These are phyloP conservation scores for Oreotrochilus melanogaster DNA, from an alignment of 2,113 vertebrate species.

Conservation along the genomic window DNA sequence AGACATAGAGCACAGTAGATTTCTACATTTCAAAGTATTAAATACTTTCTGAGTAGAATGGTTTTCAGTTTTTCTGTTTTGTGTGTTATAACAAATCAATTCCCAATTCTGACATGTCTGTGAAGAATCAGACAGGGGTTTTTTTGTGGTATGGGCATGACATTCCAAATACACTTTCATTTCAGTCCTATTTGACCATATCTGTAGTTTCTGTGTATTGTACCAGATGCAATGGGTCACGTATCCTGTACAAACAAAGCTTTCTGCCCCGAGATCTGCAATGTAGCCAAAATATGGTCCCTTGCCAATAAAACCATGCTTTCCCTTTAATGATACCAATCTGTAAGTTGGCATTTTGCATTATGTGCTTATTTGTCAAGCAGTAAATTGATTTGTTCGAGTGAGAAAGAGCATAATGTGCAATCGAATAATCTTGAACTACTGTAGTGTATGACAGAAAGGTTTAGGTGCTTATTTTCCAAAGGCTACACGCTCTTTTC, in stretches of 20 bases:
- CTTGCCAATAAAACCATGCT: slow-evolving; percentile 37
- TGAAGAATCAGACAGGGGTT: not conserved
- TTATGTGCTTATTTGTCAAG: slow-evolving; percentile 70
- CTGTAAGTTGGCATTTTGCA: slow-evolving; percentile 65
- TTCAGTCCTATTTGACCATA: not conserved
- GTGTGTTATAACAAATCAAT: not conserved
- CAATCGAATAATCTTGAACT: not conserved
- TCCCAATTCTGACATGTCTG: not conserved
- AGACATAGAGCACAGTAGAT: not conserved
- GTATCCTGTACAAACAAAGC: slow-evolving; percentile 33
- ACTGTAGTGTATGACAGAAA: not conserved
- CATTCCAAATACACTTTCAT: not conserved
- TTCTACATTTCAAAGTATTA: not conserved
- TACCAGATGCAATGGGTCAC: not conserved
- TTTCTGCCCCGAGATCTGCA: slow-evolving; percentile 25
- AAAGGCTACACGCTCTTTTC: not conserved
- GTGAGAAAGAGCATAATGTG: slow-evolving; percentile 21
- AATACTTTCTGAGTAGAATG: not conserved
- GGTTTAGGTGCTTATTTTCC: slow-evolving; percentile 54
- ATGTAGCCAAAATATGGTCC: not conserved
- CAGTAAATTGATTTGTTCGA: slow-evolving; percentile 70
- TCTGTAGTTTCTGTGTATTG: not conserved
- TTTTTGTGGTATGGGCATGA: not conserved
- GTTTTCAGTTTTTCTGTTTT: not conserved
- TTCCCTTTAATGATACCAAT: slow-evolving; percentile 58